Conservation (phyloP, 2,113 vertebrate genomes). For the Lanius collurio region DNA sequence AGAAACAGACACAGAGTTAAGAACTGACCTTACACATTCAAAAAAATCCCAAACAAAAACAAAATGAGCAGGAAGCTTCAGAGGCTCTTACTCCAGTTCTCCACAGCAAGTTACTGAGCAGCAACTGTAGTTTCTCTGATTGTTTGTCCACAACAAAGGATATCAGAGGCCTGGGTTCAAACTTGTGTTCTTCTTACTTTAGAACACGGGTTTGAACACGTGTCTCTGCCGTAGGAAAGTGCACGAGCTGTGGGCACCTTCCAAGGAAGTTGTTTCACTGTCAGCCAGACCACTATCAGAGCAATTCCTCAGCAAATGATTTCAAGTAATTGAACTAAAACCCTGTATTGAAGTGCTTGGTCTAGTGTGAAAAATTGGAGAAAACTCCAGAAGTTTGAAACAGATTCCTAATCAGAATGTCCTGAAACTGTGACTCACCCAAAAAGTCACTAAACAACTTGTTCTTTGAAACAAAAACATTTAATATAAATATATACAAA, state of each 20-base stretch:
- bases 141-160: not conserved
- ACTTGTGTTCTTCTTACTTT: not conserved
- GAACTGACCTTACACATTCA: not conserved
- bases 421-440: not conserved
- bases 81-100: not conserved
- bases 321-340: not conserved
- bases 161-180: not conserved
- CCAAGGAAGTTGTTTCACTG: not conserved
- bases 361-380: not conserved
- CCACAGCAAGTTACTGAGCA: not conserved
- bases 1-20: not conserved
- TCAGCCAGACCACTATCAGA: not conserved
- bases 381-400: not conserved
- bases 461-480: not conserved
- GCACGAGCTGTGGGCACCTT: rapidly evolving
- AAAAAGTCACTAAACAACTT: not conserved
- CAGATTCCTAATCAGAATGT: not conserved
- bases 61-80: not conserved
- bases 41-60: not conserved
- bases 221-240: not conserved
- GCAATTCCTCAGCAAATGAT: not conserved
- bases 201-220: not conserved
- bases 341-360: not conserved
- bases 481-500: not conserved
- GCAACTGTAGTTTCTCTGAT: not conserved